Conservation (phyloP, 2,888 invertebrate species). For the Hedychridium roseum region DNA sequence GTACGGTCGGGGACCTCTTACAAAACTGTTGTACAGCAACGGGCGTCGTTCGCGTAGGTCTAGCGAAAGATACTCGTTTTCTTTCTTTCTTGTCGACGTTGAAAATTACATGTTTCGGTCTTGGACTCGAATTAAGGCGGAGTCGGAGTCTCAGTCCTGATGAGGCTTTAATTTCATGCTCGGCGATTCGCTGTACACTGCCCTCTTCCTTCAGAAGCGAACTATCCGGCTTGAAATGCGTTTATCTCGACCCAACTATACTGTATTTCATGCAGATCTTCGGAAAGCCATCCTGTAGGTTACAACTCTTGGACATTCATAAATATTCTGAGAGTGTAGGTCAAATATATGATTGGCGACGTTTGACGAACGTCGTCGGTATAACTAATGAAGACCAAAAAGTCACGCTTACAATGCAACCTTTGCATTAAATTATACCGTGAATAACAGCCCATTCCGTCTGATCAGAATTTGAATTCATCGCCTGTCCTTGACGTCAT, state of each 20-base stretch:
- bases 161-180: slow-evolving; percentile 27
- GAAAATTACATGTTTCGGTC: slow-evolving; percentile 24
- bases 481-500: no score
- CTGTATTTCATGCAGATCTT: no score
- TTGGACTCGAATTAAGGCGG: slow-evolving; percentile 28
- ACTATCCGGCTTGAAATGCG: background rate
- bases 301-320: no score
- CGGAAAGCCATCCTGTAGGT: no score
- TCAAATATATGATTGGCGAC: no score
- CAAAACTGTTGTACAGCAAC: slow-evolving; percentile 30
- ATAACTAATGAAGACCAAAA: background rate
- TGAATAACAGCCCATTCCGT: slow-evolving; percentile 15
- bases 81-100: slow-evolving; percentile 17
- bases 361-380: no score
- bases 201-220: background rate
- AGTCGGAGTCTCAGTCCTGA: slow-evolving; percentile 8
- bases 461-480: no score
- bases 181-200: slow-evolving; percentile 6
- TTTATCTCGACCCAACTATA: no score
- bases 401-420: background rate
- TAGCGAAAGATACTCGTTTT: slow-evolving; percentile 2
- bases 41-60: slow-evolving; percentile 10
- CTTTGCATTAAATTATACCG: slow-evolving; percentile 25
- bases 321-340: no score
- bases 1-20: slow-evolving; percentile 22